phyloP scores from a whole-genome alignment of 2,888 invertebrate species.

The Selenia dentaria region DNA sequence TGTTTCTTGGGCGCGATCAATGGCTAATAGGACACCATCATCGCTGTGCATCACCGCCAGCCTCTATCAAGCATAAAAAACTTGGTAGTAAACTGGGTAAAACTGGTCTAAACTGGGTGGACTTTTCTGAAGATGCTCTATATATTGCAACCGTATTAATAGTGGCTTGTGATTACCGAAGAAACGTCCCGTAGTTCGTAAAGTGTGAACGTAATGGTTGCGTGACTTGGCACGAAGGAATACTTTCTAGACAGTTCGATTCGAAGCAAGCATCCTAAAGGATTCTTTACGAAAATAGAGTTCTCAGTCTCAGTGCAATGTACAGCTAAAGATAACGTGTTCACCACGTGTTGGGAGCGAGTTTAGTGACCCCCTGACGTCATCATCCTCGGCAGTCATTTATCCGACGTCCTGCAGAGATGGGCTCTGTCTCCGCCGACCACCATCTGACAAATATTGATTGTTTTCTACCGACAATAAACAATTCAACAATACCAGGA shows the following conservation, averaged over 20 bases:
- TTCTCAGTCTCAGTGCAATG: slow-evolving; percentile 48
- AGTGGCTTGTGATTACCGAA: slow-evolving; percentile 39
- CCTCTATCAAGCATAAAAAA: slow-evolving; percentile 63
- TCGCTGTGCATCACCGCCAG: slow-evolving; percentile 62
- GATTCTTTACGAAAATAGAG: slow-evolving; percentile 44
- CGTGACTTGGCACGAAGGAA: slow-evolving; percentile 33
- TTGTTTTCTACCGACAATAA: slow-evolving; percentile 51
- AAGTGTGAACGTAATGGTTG: slow-evolving; percentile 36
- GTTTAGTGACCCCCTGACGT: slow-evolving; percentile 61
- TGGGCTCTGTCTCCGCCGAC: slow-evolving; percentile 48
- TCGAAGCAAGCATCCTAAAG: slow-evolving; percentile 36
- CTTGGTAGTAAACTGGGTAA: slow-evolving; percentile 50
- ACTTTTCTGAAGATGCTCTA: slow-evolving; percentile 48
- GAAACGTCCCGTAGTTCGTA: slow-evolving; percentile 47
- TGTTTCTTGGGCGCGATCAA: slow-evolving; percentile 60
- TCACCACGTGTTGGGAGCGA: slow-evolving; percentile 54
- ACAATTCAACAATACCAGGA: slow-evolving; percentile 37
- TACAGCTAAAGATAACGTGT: slow-evolving; percentile 48
- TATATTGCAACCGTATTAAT: slow-evolving; percentile 26
- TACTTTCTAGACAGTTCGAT: slow-evolving; percentile 30
- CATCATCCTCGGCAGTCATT: slow-evolving; percentile 55
- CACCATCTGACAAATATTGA: slow-evolving; percentile 43
- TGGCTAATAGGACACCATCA: slow-evolving; percentile 66
- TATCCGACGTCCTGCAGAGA: slow-evolving; percentile 62
- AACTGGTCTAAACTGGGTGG: slow-evolving; percentile 45